Percentiles rank a stretch among this genome's conserved stretches.
These are phyloP conservation scores for Pagetopsis macropterus DNA, from an alignment of 2,797 vertebrate genomes.

Conservation along the genomic window DNA sequence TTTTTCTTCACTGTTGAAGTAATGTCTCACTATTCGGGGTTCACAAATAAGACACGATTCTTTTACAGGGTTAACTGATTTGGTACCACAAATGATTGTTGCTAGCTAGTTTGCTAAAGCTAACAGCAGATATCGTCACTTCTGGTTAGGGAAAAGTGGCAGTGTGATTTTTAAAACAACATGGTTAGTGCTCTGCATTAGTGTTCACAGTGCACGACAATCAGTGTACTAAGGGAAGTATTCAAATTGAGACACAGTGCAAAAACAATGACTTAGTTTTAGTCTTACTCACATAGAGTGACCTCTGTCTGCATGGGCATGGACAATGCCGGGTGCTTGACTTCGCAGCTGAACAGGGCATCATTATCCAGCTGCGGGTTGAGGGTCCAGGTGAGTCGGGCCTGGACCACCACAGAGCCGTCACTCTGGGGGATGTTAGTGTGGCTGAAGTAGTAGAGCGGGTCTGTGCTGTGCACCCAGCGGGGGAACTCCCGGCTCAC, in stretches of 20 bases:
- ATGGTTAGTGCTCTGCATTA: no score
- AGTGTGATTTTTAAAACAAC: no score
- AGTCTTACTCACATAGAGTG: conserved; percentile 88
- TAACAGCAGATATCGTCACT: no score
- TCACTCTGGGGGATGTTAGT: conserved; percentile 91
- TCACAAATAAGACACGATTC: no score
- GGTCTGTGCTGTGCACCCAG: conserved; percentile 93
- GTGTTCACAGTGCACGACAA: no score
- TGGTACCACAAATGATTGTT: no score
- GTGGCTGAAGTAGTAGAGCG: conserved; percentile 93
- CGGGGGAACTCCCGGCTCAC: conserved; percentile 97
- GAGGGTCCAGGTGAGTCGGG: conserved; percentile 96
- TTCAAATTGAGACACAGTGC: not conserved
- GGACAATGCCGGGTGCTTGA: conserved; percentile 95
- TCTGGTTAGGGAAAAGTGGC: no score
- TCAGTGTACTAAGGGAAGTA: no score
- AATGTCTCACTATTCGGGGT: no score
- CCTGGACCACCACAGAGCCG: conserved; percentile 93
- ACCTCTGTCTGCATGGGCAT: conserved; percentile 99
- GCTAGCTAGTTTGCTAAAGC: no score
- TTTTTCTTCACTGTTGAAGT: no score
- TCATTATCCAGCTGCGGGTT: conserved; percentile 98
- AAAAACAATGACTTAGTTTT: conserved; percentile 11
- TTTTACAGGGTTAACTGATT: no score
- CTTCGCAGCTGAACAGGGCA: conserved; percentile 97